A percentile compares a stretch with the other conserved stretches of the same genome.
Evolutionary conservation across 1,140 invertebrate species (phyloP).

Genomic region (Metaphire vulgaris): DNA sequence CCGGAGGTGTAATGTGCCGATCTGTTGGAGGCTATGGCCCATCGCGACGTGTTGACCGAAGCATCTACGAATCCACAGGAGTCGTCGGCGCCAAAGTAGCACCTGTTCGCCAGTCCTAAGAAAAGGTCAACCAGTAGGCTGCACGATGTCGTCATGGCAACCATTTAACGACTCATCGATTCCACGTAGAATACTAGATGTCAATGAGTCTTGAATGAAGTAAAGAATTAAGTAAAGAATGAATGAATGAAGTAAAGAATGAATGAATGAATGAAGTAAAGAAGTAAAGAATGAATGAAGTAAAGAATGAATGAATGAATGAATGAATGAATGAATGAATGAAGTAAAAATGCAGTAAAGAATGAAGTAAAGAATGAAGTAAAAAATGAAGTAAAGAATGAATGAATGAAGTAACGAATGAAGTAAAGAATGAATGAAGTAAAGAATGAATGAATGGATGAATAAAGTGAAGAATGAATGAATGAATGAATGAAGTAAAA

Average conservation of each 20-base stretch:
- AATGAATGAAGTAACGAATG: neutral
- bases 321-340: neutral
- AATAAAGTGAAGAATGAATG: neutral
- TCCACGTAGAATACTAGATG: too few species aligned
- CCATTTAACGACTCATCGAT: too few species aligned
- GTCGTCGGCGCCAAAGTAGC: neutral
- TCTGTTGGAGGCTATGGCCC: neutral
- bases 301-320: neutral
- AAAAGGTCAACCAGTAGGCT: too few species aligned
- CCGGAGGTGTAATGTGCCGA: neutral
- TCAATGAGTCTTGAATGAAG: too few species aligned
- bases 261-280: neutral
- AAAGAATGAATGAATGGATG: neutral
- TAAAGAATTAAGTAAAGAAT: too few species aligned
- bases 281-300: neutral
- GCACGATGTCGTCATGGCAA: too few species aligned
- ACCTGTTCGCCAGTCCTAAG: too few species aligned
- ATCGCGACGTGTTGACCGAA: neutral
- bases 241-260: neutral
- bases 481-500: neutral
- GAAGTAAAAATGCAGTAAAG: neutral
- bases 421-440: neutral
- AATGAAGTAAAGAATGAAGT: neutral
- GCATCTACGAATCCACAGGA: conserved; percentile 18
- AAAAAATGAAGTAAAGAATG: neutral